These are phyloP conservation scores for Triplophysa bombifrons DNA, from an alignment of 2,797 vertebrate species.

Conservation along the genomic window DNA sequence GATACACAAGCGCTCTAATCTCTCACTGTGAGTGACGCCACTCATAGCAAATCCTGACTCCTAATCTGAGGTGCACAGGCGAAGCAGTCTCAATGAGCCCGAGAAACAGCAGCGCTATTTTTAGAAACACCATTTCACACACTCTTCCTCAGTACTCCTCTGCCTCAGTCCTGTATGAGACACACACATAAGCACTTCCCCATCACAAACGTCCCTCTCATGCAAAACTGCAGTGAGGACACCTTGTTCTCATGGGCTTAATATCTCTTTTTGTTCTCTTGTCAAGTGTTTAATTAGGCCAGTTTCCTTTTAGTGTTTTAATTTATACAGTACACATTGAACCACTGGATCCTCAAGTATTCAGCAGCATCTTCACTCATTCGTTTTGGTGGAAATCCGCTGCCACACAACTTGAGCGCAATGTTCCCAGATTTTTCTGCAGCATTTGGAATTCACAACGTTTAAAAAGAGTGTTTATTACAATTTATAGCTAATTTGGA, in stretches of 20 bases:
- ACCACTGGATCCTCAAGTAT: constrained; percentile 1
- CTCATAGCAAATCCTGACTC: constrained; percentile 76
- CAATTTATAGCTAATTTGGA: not conserved
- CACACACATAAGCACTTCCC: constrained; percentile 29
- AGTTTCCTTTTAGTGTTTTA: constrained; percentile 33
- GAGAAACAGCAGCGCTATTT: constrained; percentile 76
- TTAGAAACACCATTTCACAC: constrained; percentile 74
- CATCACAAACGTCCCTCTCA: constrained; percentile 17
- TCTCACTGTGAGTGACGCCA: constrained; percentile 76
- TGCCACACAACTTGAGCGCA: no score
- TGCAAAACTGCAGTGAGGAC: constrained; percentile 67
- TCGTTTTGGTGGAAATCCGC: not conserved
- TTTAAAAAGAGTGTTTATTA: not conserved
- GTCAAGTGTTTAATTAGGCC: constrained; percentile 26
- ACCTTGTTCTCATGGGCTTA: constrained; percentile 47
- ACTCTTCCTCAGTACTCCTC: constrained; percentile 41
- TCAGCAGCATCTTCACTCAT: not conserved
- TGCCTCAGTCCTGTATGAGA: constrained; percentile 37
- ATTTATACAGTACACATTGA: constrained; percentile 14
- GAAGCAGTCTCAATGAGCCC: constrained; percentile 73
- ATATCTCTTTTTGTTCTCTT: constrained; percentile 29
- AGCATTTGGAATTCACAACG: not conserved
- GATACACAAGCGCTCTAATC: constrained; percentile 66
- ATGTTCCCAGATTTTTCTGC: not conserved
- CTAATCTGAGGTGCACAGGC: constrained; percentile 75